Base-by-base conservation (phyloP, 2,888 invertebrate species). In the Habrosyne pyritoides region DNA sequence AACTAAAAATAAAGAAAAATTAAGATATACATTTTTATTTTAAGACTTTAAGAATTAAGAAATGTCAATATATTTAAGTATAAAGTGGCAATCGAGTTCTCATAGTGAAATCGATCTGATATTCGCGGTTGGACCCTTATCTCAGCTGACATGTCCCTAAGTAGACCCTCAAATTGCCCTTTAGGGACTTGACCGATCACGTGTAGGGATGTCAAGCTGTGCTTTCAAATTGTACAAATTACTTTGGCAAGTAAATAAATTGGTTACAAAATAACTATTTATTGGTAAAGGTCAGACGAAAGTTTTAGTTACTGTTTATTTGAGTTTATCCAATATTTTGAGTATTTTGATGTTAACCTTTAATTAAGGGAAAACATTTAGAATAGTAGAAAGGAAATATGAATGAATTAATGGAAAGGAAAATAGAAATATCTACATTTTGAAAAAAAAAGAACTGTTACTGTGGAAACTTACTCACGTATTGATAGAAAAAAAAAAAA, bases 101-200 rank as follows among this genome's bases (percentile, higher is more conserved):
- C 28, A 50, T 50, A 42, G 42, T 28, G 28, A 30, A 21, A 50
- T 50, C 30, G 50, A 50, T 28, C 50, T 28, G 28, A 50, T 28
- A 50, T 56, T 56, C 56, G 57, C 61, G 50, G 50, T 50, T 62
- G 47, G 63, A 79, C 79, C 78, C 79, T 79, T 73, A 72, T 79
- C 79, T 72, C 61, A 60, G 65, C 69, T 75, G 79, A 75, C 79
- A 71, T 60, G 61, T 58, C 63, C 57, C 59, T 67, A 64, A 64
- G 61, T 61, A 70, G 69, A 24, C 64, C 65, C 60, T 66, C 61
- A 73, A 79, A 79, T 80, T 77, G 75, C 68, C 64, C 79, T 69
- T 71, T 71, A 60, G 78, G 73, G 79, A 73, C 61, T 58, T 63
- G 69, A 65, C 68, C 63, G 67, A 66, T 63, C 66, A 62, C 57